phyloP scores from a whole-genome alignment of 1,140 invertebrate species.

The Helicoverpa zea region DNA sequence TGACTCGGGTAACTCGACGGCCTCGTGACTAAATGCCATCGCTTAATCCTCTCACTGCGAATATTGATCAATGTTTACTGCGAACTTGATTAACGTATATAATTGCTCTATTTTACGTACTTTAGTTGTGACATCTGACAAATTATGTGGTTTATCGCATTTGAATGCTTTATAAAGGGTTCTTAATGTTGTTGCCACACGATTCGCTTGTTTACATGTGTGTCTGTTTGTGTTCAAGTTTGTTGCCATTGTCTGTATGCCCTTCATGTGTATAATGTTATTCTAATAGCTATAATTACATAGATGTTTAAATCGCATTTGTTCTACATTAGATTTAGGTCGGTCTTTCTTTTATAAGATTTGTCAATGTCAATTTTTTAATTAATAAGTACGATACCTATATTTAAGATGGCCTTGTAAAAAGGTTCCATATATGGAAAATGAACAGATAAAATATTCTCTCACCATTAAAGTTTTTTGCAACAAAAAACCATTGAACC shows the following conservation, averaged over 20 bases:
- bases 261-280: too few relatives aligned
- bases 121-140: conserved; percentile 10
- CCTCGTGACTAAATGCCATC: conserved; percentile 63
- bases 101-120: conserved; percentile 21
- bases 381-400: too few relatives aligned
- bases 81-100: conserved; percentile 7
- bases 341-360: too few relatives aligned
- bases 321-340: neutral
- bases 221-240: neutral
- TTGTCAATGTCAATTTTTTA: too few relatives aligned
- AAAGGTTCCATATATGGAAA: too few relatives aligned
- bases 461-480: neutral
- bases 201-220: neutral
- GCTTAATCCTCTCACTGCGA: conserved; percentile 61
- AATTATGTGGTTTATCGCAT: conserved; percentile 1
- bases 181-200: neutral
- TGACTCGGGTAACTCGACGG: conserved; percentile 49
- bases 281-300: neutral
- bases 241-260: too few relatives aligned
- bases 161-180: neutral
- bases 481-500: conserved; percentile 13
- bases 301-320: neutral
- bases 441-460: neutral
- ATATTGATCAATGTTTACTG: conserved; percentile 20
- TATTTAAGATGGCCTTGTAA: too few relatives aligned